phyloP scores from a whole-genome alignment of 2,113 vertebrate genomes.

The Erpornis zantholeuca region DNA sequence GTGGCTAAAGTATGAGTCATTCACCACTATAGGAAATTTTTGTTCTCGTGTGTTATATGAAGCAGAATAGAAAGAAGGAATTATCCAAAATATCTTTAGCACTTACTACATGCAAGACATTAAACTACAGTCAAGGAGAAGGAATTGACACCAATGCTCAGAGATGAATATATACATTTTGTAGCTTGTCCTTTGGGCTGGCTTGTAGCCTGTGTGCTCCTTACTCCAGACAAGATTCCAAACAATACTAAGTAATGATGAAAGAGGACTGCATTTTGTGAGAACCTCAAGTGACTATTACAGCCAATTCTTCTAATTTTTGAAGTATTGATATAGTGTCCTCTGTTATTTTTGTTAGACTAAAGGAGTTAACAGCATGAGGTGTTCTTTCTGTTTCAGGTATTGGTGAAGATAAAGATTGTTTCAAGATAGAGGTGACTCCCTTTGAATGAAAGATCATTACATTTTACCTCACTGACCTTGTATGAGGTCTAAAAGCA shows the following conservation, averaged over 20 bases:
- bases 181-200: not conserved
- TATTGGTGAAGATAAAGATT: not conserved
- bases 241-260: not conserved
- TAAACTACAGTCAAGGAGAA: conserved; percentile 42
- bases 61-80: conserved; percentile 21
- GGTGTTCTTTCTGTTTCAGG: not conserved
- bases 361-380: not conserved
- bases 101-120: not conserved
- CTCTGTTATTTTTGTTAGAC: not conserved
- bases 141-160: not conserved
- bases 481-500: not conserved
- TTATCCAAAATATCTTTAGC: not conserved
- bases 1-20: conserved; percentile 32
- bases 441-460: not conserved
- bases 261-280: not conserved
- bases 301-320: not conserved
- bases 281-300: not conserved
- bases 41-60: not conserved
- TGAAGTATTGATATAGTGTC: not conserved
- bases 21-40: not conserved
- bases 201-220: not conserved
- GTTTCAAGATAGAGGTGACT: not conserved
- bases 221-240: not conserved
- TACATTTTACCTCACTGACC: not conserved
- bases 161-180: not conserved